Percentiles rank a stretch among this genome's conserved stretches.
These are phyloP conservation scores for Balearica regulorum DNA, from an alignment of 2,797 vertebrate species.

Conservation along the genomic window DNA sequence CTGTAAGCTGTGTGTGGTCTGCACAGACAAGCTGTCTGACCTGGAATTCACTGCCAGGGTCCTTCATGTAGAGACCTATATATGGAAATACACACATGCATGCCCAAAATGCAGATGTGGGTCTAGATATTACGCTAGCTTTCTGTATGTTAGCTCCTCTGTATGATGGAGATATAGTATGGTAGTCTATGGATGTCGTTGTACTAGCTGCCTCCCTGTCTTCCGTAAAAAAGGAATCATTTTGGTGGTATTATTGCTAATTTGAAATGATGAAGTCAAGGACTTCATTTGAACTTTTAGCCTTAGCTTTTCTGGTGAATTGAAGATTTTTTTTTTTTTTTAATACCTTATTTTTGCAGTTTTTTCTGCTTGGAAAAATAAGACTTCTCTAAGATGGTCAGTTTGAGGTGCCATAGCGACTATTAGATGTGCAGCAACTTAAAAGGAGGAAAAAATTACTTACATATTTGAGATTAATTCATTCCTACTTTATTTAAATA, in stretches of 20 bases:
- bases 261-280: not conserved
- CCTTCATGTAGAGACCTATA: not conserved
- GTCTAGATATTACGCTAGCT: accelerated
- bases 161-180: accelerated
- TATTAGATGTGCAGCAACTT: not conserved
- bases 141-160: not conserved
- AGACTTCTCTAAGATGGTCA: not conserved
- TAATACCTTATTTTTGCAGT: not conserved
- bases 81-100: not conserved
- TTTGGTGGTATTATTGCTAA: not conserved
- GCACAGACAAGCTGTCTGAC: not conserved
- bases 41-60: not conserved
- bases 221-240: accelerated
- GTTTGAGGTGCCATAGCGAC: not conserved
- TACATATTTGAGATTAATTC: not conserved
- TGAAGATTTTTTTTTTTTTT: not conserved
- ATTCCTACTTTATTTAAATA: not conserved
- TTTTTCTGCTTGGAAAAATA: not conserved
- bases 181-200: accelerated
- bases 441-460: not conserved
- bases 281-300: not conserved
- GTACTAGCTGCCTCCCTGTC: accelerated
- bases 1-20: not conserved
- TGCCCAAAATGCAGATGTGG: not conserved
- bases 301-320: not conserved